These are phyloP conservation scores for human DNA, from an alignment of 2,113 vertebrate species.

Conservation along the genomic window DNA sequence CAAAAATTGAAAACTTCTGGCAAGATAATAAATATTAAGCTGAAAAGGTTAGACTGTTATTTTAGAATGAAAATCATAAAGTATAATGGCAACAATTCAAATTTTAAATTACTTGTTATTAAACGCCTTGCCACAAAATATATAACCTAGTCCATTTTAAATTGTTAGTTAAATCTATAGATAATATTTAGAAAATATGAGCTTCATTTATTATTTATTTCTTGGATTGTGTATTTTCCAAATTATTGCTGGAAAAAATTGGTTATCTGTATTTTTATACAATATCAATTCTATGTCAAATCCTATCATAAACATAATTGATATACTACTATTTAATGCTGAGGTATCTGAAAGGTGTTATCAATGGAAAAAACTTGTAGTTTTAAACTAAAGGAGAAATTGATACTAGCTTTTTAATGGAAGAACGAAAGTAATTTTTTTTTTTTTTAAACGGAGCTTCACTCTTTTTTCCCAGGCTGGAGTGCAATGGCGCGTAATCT, in stretches of 20 bases:
- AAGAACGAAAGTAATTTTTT: neutral
- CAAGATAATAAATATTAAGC: neutral
- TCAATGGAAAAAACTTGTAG: neutral
- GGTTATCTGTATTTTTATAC: neutral
- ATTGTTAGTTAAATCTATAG: neutral
- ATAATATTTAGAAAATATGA: neutral
- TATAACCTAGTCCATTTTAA: neutral
- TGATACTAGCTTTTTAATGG: neutral
- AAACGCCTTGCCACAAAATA: neutral
- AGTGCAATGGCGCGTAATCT: too few relatives aligned
- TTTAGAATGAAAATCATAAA: slow-evolving; percentile 20
- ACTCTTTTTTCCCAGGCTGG: too few relatives aligned
- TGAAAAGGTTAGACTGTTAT: neutral
- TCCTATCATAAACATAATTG: neutral
- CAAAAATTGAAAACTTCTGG: slow-evolving; percentile 18
- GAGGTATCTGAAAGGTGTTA: neutral
- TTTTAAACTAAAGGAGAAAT: neutral
- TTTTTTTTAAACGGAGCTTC: too few relatives aligned
- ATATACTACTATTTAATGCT: neutral
- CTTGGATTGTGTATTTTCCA: neutral
- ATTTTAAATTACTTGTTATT: neutral
- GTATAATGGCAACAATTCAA: neutral
- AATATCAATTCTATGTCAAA: neutral
- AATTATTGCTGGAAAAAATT: neutral
- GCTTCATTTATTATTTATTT: neutral